phyloP scores from a whole-genome alignment of 1,140 invertebrate genomes.

The Brachionus plicatilis region DNA sequence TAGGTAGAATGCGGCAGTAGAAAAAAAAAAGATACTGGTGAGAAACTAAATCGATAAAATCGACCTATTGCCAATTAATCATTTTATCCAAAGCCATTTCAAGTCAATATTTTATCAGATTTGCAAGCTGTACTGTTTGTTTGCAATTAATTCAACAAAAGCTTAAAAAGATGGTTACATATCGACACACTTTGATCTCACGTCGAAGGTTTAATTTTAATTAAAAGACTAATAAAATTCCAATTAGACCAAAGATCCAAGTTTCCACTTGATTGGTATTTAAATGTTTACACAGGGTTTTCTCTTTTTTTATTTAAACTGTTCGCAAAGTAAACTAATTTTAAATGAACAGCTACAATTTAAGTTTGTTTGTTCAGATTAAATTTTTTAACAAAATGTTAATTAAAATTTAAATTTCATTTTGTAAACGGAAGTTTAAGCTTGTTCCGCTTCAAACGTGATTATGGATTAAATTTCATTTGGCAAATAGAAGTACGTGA shows the following conservation, averaged over 20 bases:
- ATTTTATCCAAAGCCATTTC: background rate
- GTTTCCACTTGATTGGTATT: background rate
- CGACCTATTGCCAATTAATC: background rate
- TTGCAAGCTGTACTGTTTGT: background rate
- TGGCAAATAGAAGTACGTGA: background rate
- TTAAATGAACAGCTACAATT: background rate
- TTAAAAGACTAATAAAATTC: background rate
- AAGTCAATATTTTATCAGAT: slow-evolving; percentile 1
- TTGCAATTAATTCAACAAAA: background rate
- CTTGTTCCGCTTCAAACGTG: background rate
- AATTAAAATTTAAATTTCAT: background rate
- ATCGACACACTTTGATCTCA: background rate
- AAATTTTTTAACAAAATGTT: background rate
- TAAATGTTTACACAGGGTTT: background rate
- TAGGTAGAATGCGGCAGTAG: background rate
- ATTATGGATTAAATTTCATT: background rate
- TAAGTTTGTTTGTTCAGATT: background rate
- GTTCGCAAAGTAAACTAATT: background rate
- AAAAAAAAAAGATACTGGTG: background rate
- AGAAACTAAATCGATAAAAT: background rate
- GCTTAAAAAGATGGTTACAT: background rate
- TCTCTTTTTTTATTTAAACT: background rate
- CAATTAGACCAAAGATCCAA: background rate
- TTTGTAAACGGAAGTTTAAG: background rate
- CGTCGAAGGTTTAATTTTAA: background rate